These are phyloP conservation scores for Nerophis lumbriciformis DNA, from an alignment of 2,113 vertebrate genomes.

Conservation along the genomic window DNA sequence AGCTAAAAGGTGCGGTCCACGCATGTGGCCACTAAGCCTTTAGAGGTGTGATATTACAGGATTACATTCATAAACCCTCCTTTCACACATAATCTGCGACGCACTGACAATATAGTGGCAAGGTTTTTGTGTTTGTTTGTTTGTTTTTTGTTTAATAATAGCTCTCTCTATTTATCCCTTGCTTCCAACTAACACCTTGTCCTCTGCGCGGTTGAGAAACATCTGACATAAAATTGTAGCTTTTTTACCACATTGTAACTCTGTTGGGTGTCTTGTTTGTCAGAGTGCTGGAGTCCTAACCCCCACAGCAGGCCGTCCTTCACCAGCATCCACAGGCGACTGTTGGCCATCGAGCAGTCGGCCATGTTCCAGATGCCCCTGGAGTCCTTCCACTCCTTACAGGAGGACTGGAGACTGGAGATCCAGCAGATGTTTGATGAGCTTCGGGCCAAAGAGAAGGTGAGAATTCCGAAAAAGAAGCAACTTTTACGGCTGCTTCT, in stretches of 20 bases:
- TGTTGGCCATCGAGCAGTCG: slow-evolving; percentile 82
- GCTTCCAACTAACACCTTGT: too few species aligned
- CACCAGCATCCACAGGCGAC: slow-evolving; percentile 73
- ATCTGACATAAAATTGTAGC: background rate
- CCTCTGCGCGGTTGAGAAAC: too few species aligned
- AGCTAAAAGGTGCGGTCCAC: too few species aligned
- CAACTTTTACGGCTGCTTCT: background rate
- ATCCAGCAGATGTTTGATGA: slow-evolving; percentile 91
- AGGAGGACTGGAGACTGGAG: slow-evolving; percentile 89
- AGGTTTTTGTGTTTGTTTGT: too few species aligned
- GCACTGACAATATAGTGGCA: too few species aligned
- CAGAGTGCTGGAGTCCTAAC: slow-evolving; percentile 87
- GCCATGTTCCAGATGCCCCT: slow-evolving; percentile 90
- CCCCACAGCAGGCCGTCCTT: slow-evolving; percentile 81
- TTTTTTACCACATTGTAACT: too few species aligned
- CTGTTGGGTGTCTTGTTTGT: background rate
- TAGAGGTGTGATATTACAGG: too few species aligned
- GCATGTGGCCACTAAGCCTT: too few species aligned
- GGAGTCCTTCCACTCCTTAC: slow-evolving; percentile 87
- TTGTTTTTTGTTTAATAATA: too few species aligned
- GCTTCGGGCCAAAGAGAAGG: slow-evolving; percentile 88
- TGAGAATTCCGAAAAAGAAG: slow-evolving; percentile 28
- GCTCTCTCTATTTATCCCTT: too few species aligned
- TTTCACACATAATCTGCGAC: too few species aligned
- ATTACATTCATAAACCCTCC: too few species aligned